A percentile compares a stretch with the other conserved stretches of the same genome.
Evolutionary conservation across 2,797 vertebrate genomes (phyloP).

Genomic region (Tragelaphus eurycerus): DNA sequence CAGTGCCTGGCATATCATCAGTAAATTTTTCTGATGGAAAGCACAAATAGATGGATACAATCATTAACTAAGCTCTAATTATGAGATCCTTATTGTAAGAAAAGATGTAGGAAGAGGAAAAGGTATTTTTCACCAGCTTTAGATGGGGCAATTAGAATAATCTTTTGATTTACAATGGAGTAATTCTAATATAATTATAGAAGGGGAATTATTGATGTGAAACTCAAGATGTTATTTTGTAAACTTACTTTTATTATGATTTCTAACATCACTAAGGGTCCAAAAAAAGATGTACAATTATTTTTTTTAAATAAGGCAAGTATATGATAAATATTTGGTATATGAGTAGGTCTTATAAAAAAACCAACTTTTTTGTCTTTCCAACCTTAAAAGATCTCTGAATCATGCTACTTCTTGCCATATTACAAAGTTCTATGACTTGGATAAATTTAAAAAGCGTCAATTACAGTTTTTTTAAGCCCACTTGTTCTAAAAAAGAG

Average conservation of each 20-base stretch:
- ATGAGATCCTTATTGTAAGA: conserved; percentile 8
- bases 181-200: neutral
- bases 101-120: neutral
- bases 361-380: neutral
- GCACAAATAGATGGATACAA: conserved; percentile 30
- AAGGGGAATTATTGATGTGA: neutral
- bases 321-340: conserved; percentile 25
- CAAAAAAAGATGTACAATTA: neutral
- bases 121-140: neutral
- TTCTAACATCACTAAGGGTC: conserved; percentile 38
- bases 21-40: conserved; percentile 22
- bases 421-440: conserved; percentile 25
- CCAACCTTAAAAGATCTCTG: conserved; percentile 30
- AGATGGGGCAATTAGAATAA: neutral
- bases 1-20: neutral
- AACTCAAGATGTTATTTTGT: conserved; percentile 3
- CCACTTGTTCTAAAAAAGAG: conserved; percentile 19
- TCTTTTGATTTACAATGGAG: conserved; percentile 29
- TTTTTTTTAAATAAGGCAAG: conserved; percentile 19
- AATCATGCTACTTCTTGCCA: conserved; percentile 17
- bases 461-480: neutral
- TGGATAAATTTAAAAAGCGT: conserved; percentile 5
- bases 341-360: conserved; percentile 1
- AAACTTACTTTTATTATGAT: neutral
- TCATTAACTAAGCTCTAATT: neutral